Conservation (phyloP, 2,113 vertebrate genomes). For the Perca fluviatilis region DNA sequence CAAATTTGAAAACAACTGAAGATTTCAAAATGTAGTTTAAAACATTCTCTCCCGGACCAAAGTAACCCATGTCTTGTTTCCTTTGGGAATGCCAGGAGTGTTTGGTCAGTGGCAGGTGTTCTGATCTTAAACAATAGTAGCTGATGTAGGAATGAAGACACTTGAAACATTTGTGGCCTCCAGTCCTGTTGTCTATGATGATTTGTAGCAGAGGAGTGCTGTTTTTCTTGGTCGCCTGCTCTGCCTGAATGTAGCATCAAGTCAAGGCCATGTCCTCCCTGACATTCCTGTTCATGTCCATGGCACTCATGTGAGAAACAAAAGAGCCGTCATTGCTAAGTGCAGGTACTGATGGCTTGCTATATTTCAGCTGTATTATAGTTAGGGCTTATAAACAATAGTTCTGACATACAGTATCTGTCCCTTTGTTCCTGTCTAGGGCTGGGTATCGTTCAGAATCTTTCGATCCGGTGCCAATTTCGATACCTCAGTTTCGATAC, state of each 20-base stretch:
- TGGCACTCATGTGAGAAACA: not conserved
- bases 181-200: conserved; percentile 17
- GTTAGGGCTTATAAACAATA: not conserved
- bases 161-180: conserved; percentile 21
- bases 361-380: not conserved
- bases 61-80: not conserved
- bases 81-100: not conserved
- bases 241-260: conserved; percentile 26
- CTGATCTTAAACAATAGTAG: conserved; percentile 38
- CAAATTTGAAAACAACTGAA: too few relatives aligned
- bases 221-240: conserved; percentile 12
- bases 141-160: conserved; percentile 42
- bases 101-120: conserved; percentile 29
- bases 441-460: too few relatives aligned
- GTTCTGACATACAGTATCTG: not conserved
- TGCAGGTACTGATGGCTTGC: not conserved
- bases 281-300: conserved; percentile 4
- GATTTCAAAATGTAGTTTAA: not conserved
- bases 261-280: conserved; percentile 39
- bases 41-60: not conserved
- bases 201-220: conserved; percentile 35
- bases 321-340: not conserved
- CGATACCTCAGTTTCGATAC: too few relatives aligned
- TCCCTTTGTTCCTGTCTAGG: not conserved
- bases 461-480: too few relatives aligned